phyloP scores from a whole-genome alignment of 2,113 vertebrate species.

The Chascanopsetta lugubris region DNA sequence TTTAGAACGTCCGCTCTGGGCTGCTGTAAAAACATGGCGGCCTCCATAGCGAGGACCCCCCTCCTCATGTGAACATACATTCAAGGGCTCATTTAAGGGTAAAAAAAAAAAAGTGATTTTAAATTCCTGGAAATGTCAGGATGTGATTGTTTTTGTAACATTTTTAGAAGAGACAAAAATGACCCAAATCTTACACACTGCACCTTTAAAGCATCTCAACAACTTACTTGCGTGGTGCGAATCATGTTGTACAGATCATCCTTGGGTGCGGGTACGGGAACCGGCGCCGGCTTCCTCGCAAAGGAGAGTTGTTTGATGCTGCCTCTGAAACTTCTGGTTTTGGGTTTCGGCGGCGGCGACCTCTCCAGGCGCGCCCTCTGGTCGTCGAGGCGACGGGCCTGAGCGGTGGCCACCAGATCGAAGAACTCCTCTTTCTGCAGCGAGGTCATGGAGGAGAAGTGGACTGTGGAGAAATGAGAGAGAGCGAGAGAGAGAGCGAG shows the following conservation, averaged over 20 bases:
- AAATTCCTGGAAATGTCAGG: no score
- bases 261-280: constrained; percentile 69
- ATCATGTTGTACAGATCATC: constrained; percentile 91
- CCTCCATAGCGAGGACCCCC: no score
- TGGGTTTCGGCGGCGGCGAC: constrained; percentile 33
- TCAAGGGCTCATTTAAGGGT: no score
- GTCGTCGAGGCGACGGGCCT: constrained; percentile 87
- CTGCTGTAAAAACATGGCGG: no score
- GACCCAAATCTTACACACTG: not conserved
- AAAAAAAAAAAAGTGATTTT: no score
- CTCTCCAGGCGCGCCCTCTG: constrained; percentile 83
- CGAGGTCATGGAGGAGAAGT: constrained; percentile 88
- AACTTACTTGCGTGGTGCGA: constrained; percentile 83
- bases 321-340: constrained; percentile 68
- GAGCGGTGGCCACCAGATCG: constrained; percentile 85
- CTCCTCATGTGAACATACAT: no score
- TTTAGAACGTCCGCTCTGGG: no score
- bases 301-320: constrained; percentile 74
- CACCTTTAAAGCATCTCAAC: not conserved
- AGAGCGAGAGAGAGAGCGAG: constrained; percentile 17
- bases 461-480: constrained; percentile 65
- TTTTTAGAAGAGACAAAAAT: no score
- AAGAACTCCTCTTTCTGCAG: constrained; percentile 89
- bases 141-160: no score
- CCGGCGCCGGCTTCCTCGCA: constrained; percentile 43